A percentile compares a stretch with the other conserved stretches of the same genome.
Conservation (phyloP, 2,113 vertebrate genomes). For the Poeciliopsis turrubarensis region DNA sequence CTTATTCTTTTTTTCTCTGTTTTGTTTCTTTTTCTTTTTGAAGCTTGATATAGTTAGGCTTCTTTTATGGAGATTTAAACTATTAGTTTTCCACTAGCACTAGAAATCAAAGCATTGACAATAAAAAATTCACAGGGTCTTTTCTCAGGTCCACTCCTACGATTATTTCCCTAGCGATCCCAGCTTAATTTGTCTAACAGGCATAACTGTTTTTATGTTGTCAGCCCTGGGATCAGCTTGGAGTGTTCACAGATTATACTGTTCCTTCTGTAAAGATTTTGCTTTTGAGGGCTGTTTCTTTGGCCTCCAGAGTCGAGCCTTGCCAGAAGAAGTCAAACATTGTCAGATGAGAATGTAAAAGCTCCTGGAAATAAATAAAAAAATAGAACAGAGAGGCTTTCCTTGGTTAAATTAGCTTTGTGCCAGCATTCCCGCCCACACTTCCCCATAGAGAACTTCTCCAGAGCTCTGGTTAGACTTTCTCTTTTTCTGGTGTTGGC, state of each 20-base stretch:
- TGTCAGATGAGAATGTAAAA: slow-evolving; percentile 40
- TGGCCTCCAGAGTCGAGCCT: slow-evolving; percentile 4
- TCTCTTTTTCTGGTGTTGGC: slow-evolving; percentile 42
- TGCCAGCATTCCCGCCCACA: slow-evolving; percentile 59
- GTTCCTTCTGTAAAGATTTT: slow-evolving; percentile 22
- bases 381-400: slow-evolving; percentile 39
- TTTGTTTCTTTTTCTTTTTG: neutral
- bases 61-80: neutral
- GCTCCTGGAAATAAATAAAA: slow-evolving; percentile 27
- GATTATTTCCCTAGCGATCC: slow-evolving; percentile 34
- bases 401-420: slow-evolving; percentile 57
- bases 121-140: slow-evolving; percentile 36
- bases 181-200: slow-evolving; percentile 53
- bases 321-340: slow-evolving; percentile 25
- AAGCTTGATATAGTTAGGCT: neutral
- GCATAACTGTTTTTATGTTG: slow-evolving; percentile 29
- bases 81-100: slow-evolving; percentile 21
- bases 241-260: slow-evolving; percentile 1
- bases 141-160: slow-evolving; percentile 53
- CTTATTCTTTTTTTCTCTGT: neutral
- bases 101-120: slow-evolving; percentile 19
- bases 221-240: slow-evolving; percentile 11
- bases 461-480: slow-evolving; percentile 37
- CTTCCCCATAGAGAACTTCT: slow-evolving; percentile 44
- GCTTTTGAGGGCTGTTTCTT: slow-evolving; percentile 16